Evolutionary conservation across 2,113 vertebrate genomes (phyloP), one percentile per base, ranked within the genome.

Genomic region (Eptesicus fuscus): DNA sequence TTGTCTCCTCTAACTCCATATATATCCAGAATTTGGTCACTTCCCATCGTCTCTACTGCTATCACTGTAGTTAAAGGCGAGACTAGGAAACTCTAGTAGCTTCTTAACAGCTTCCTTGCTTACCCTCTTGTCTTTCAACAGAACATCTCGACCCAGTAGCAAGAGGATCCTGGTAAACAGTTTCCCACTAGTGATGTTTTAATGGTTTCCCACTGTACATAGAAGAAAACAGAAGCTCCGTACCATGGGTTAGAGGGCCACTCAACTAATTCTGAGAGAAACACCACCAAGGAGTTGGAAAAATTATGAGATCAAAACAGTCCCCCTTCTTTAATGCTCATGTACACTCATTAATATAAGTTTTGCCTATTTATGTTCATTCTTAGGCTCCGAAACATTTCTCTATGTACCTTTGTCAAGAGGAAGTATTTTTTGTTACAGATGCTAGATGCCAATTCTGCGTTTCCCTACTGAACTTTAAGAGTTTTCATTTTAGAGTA

Each of bases 361-460:
- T 76, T 83, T 44, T 94, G 61, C 18, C 17, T 49, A 59, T 20
- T 84, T 78, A 70, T 90, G 11, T 90, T 76, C 80, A 77, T 70
- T 82, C 16, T 37, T 90, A 65, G 17, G 22, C 30, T 95, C 77
- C 47, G 17, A 92, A 87, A 93, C 63, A 80, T 89, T 88, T 92
- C 40, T 88, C 25, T n/a, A 42, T 63, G 7, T 35, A 69, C 2
- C 0, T 87, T 96, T 85, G 88, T 35, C 37, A 90, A 76, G 77
- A 42, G 23, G 59, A 80, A 67, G 59, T 42, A 67, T 23, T 76
- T 79, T 93, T 40, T 92, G 35, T 87, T 37, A 63, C 10, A 83
- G 86, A 92, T 84, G 30, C 16, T 16, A 83, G 86, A 90, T 80
- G 37, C 18, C 30, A 92, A 63, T 70, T 88, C 7, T 49, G 23